Evolutionary conservation across 1,140 invertebrate genomes (phyloP).

Genomic region (Metopolophium dirhodum): DNA sequence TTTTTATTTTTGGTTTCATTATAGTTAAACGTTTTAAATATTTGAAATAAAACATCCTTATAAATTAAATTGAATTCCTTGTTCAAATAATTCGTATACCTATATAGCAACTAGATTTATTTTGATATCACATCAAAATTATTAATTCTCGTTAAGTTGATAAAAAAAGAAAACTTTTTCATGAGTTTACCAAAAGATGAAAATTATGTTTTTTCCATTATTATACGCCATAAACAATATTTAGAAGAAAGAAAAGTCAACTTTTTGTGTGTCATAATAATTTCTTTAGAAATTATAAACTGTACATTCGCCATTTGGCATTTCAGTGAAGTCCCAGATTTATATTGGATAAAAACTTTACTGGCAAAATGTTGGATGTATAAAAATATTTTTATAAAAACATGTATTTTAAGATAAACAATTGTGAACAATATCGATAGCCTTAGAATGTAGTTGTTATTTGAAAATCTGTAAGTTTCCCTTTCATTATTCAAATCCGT

Average conservation of each 20-base stretch:
- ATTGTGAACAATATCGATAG: conserved; percentile 15
- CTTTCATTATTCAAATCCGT: neutral
- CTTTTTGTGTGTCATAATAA: neutral
- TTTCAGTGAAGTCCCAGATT: neutral
- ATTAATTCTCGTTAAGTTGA: neutral
- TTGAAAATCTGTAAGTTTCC: neutral
- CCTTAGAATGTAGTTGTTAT: neutral
- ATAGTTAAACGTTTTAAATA: too few species aligned
- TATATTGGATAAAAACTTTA: neutral
- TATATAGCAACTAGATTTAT: neutral
- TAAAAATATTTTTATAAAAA: neutral
- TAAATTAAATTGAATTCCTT: neutral
- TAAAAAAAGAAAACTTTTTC: neutral
- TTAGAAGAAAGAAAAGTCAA: neutral
- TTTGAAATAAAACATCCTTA: neutral
- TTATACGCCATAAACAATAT: neutral
- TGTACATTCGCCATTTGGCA: neutral
- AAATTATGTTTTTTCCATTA: conserved; percentile 19
- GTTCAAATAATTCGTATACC: neutral
- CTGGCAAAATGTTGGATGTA: neutral
- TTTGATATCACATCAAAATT: neutral
- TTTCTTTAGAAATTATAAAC: neutral
- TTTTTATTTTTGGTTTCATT: too few species aligned
- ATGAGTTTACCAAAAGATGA: neutral
- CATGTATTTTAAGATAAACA: neutral